Percentiles rank a stretch among this genome's conserved stretches.
These are phyloP conservation scores for Lucifuga dentata DNA, from an alignment of 2,113 vertebrate species.

Conservation along the genomic window DNA sequence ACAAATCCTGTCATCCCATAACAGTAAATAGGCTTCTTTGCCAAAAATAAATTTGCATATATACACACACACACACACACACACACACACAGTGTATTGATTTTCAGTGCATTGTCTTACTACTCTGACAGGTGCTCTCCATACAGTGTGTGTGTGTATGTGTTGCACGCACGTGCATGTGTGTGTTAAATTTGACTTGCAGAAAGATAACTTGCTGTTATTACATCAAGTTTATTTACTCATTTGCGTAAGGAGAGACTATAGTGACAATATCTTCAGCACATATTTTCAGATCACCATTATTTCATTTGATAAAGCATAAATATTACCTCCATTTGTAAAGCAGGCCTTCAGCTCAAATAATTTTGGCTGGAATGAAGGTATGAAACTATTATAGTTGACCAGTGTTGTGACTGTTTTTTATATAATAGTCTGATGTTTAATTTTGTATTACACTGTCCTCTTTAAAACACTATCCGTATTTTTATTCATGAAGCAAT, in stretches of 20 bases:
- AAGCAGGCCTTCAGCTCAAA: background rate
- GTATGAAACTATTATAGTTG: too few species aligned
- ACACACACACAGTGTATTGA: too few species aligned
- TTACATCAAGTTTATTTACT: slow-evolving; percentile 3
- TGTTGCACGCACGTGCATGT: background rate
- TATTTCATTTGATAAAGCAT: background rate
- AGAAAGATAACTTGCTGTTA: too few species aligned
- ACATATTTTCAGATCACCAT: background rate
- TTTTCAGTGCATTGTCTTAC: background rate
- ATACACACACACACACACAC: too few species aligned
- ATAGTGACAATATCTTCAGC: background rate
- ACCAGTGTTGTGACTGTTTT: too few species aligned
- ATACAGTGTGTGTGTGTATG: background rate
- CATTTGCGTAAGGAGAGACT: background rate
- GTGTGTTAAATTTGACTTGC: too few species aligned
- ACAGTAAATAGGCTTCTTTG: too few species aligned
- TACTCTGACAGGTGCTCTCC: slow-evolving; percentile 26
- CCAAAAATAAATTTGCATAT: too few species aligned
- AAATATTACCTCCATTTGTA: too few species aligned
- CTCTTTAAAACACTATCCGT: slow-evolving; percentile 21
- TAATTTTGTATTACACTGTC: slow-evolving; percentile 6
- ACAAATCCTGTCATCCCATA: too few species aligned
- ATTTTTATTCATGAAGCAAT: slow-evolving; percentile 21
- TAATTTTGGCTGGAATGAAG: too few species aligned
- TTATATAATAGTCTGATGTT: slow-evolving; percentile 16